Evolutionary conservation across 2,888 invertebrate genomes (phyloP).

Genomic region (Eupithecia exiguata): DNA sequence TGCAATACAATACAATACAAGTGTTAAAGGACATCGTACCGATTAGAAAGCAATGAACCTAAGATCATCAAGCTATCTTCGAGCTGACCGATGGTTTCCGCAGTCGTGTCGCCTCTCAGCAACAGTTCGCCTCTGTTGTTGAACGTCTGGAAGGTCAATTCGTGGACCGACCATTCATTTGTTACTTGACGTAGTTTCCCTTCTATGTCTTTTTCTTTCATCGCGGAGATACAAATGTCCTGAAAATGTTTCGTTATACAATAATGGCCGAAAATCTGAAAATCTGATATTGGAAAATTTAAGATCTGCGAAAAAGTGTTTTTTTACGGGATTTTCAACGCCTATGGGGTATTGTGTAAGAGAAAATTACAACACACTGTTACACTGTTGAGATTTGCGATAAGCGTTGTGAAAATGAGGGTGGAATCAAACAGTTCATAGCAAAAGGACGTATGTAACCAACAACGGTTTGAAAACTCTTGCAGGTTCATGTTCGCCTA

Average conservation of each 20-base stretch:
- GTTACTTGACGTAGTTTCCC: constrained; percentile 97
- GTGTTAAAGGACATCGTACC: constrained; percentile 69
- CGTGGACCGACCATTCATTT: constrained; percentile 97
- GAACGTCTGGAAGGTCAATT: constrained; percentile 96
- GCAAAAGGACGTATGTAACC: neutral
- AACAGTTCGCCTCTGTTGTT: constrained; percentile 97
- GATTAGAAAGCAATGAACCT: constrained; percentile 95
- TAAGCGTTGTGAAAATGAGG: neutral
- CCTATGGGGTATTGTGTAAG: too few species aligned
- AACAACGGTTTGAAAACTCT: neutral
- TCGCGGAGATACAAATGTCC: constrained; percentile 98
- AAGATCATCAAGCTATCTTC: constrained; percentile 99
- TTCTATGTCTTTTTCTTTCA: constrained; percentile 99
- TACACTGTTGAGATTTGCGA: too few species aligned
- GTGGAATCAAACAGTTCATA: neutral
- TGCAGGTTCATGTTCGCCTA: constrained; percentile 22
- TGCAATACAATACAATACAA: neutral
- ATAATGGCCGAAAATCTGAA: too few species aligned
- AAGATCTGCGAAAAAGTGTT: too few species aligned
- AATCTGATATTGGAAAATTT: neutral
- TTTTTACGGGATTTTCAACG: too few species aligned
- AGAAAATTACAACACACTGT: too few species aligned
- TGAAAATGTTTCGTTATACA: constrained; percentile 52
- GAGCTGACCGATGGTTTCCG: constrained; percentile 96
- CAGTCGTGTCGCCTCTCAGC: constrained; percentile 96